Evolutionary conservation across 2,888 invertebrate genomes (phyloP), one percentile per base, ranked within the genome.

Genomic region (Drosophila greeni): DNA sequence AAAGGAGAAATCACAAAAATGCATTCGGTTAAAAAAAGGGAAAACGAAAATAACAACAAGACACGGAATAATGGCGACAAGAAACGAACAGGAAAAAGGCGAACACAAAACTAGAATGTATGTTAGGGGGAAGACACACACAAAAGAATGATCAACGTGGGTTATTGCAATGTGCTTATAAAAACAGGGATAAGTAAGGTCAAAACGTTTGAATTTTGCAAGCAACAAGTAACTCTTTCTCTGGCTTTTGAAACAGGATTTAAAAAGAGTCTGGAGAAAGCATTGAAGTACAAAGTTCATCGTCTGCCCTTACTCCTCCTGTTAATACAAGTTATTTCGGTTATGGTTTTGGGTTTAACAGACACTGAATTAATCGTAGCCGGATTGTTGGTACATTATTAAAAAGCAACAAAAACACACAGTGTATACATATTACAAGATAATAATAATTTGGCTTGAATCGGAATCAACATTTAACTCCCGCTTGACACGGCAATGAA

Each of bases 1-100:
- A 76, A 80, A 80, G 66, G 73, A 56, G 76, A 69, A 72, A 67
- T 74, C 36, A 73, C 48, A 53, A 67, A 40, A 57, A 52, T 57
- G 61, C 75, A 75, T 73, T 66, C 72, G 68, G 48, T 59, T 56
- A 42, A 54, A 64, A 54, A 40, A 20, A 37, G 53, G 57, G 37
- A 51, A 47, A 57, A 62, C 47, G 16, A 72, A 54, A 54, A 60
- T 62, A 67, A 52, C 58, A 42, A 51, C 18, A 54, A 40, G 37
- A 65, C 20, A 54, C 23, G 36, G 49, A 48, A 12, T 16, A 48
- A 12, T 16, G 26, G 43, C 8, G 18, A 26, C 26, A 49, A 37
- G 11, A 39, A 53, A 43, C 43, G 33, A 47, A 40, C 18, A 34
- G 24, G 20, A 8, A 23, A 14, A 26, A n/a, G n/a, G 18, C 23